Conservation (phyloP, 2,113 vertebrate species). For the Mustela nigripes region DNA sequence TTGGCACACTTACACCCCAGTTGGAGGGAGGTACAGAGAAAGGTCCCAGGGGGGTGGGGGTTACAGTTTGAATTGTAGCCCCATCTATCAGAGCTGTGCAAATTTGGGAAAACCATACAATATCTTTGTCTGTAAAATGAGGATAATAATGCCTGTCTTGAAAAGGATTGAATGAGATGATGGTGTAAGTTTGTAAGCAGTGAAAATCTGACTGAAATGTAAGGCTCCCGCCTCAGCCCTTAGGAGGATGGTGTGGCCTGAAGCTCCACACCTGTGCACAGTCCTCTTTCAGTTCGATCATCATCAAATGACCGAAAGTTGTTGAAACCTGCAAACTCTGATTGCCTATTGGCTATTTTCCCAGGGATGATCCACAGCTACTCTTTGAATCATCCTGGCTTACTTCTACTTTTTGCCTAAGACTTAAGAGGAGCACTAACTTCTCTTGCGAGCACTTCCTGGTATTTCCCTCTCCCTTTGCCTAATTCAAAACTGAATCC, state of each 20-base stretch:
- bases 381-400: not conserved
- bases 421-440: not conserved
- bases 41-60: rapidly evolving
- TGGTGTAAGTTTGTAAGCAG: not conserved
- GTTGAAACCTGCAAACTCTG: not conserved
- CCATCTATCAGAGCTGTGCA: not conserved
- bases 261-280: not conserved
- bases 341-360: not conserved
- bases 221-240: not conserved
- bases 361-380: not conserved
- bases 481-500: not conserved
- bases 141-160: not conserved
- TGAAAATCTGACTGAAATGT: not conserved
- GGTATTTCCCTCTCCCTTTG: not conserved
- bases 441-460: not conserved
- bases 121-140: not conserved
- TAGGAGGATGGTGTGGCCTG: not conserved
- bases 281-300: not conserved
- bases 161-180: not conserved
- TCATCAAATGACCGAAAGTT: not conserved
- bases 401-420: not conserved
- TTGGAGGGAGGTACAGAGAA: not conserved
- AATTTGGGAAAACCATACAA: not conserved
- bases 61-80: not conserved
- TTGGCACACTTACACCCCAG: not conserved